phyloP scores from a whole-genome alignment of 2,797 vertebrate genomes.

The Anas capensis region DNA sequence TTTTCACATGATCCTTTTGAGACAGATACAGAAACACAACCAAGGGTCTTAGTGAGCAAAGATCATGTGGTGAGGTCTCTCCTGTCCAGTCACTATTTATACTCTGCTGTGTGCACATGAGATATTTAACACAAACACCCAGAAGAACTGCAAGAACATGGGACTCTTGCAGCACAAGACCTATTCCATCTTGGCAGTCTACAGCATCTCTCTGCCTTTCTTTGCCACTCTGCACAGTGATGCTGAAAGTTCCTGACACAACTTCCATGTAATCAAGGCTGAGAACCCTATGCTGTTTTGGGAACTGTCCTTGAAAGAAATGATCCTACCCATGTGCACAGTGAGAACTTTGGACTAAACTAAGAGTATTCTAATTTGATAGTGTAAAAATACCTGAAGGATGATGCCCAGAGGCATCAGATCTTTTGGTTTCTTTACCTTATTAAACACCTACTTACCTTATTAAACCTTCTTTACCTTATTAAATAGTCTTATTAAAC shows the following conservation, averaged over 20 bases:
- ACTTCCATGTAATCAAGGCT: fast-evolving
- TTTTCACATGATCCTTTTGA: neutral
- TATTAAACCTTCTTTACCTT: no score
- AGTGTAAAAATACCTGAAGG: fast-evolving
- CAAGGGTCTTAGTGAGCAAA: neutral
- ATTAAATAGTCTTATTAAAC: neutral
- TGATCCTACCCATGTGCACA: neutral
- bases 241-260: neutral
- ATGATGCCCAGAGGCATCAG: neutral
- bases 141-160: neutral
- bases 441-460: no score
- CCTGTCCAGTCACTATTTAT: neutral
- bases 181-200: neutral
- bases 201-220: neutral
- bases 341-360: neutral
- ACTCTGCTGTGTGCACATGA: neutral
- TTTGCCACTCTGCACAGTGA: neutral
- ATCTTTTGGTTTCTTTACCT: neutral
- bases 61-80: neutral
- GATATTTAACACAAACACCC: neutral
- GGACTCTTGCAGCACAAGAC: neutral
- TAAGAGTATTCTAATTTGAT: neutral
- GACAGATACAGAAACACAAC: neutral
- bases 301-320: neutral
- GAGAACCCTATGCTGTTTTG: neutral